A percentile compares a stretch with the other conserved stretches of the same genome.
Conservation (phyloP, 2,888 invertebrate species). For the Micropterix aruncella region DNA sequence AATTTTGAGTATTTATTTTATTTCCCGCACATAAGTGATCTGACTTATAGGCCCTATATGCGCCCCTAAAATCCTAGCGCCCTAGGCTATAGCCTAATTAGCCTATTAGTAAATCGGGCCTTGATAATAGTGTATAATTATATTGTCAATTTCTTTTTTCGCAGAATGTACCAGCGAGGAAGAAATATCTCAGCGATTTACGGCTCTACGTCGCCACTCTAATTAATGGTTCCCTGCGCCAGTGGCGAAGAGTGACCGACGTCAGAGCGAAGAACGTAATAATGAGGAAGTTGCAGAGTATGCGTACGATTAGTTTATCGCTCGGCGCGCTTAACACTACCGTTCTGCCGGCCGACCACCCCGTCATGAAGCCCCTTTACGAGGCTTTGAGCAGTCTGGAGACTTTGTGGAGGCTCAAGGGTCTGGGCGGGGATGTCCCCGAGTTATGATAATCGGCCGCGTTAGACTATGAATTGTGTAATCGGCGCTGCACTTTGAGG, state of each 20-base stretch:
- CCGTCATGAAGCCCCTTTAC: background rate
- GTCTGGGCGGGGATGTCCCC: too few relatives aligned
- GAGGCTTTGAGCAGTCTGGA: background rate
- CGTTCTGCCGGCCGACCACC: background rate
- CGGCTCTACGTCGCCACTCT: conserved; percentile 33
- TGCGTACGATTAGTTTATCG: conserved; percentile 25
- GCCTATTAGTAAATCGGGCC: too few relatives aligned
- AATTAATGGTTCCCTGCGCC: conserved; percentile 35
- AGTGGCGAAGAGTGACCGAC: conserved; percentile 32
- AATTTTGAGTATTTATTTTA: too few relatives aligned
- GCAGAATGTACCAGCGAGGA: conserved; percentile 24
- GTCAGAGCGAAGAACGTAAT: conserved; percentile 22
- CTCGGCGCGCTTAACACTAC: conserved; percentile 15
- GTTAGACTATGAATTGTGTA: too few relatives aligned
- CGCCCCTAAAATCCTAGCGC: too few relatives aligned
- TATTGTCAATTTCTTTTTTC: too few relatives aligned
- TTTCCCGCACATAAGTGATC: too few relatives aligned
- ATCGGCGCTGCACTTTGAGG: too few relatives aligned
- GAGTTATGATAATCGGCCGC: too few relatives aligned
- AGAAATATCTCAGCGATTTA: conserved; percentile 32
- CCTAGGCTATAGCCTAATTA: too few relatives aligned
- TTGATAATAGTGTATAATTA: too few relatives aligned
- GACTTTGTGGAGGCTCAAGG: background rate
- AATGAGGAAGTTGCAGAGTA: conserved; percentile 25
- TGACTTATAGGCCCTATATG: too few relatives aligned